Conservation (phyloP, 2,888 invertebrate genomes). For the Pseudolycoriella hygida region DNA sequence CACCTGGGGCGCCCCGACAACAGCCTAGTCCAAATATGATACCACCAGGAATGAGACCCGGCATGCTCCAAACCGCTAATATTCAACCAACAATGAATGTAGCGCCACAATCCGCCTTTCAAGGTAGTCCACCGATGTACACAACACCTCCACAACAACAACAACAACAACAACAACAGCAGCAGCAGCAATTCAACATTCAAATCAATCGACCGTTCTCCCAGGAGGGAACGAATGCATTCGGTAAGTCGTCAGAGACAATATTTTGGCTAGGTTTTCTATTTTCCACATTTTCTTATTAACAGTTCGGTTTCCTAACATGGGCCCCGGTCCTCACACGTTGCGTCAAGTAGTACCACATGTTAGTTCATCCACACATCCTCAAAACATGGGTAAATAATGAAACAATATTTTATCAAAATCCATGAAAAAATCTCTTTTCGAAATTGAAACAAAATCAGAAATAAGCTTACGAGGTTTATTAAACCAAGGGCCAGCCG, state of each 20-base stretch:
- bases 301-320: constrained; percentile 22
- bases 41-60: constrained; percentile 18
- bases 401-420: not conserved
- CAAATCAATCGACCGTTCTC: constrained; percentile 25
- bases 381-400: constrained; percentile 36
- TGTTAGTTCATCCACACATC: constrained; percentile 46
- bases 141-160: constrained; percentile 18
- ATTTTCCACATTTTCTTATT: not conserved
- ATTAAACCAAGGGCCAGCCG: constrained; percentile 20
- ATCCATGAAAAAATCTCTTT: too few species aligned
- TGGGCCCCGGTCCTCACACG: constrained; percentile 23
- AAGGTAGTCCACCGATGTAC: constrained; percentile 25
- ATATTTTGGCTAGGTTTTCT: too few species aligned
- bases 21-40: constrained; percentile 5
- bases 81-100: not conserved
- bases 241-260: too few species aligned
- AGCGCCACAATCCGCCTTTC: not conserved
- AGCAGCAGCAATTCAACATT: constrained; percentile 22
- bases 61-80: constrained; percentile 11
- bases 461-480: constrained; percentile 29
- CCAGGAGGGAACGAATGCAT: constrained; percentile 21
- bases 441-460: constrained; percentile 10
- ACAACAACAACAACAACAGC: constrained; percentile 20
- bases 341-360: constrained; percentile 35
- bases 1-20: constrained; percentile 15